Evolutionary conservation across 2,113 vertebrate species (phyloP).

Genomic region (Panurus biarmicus): DNA sequence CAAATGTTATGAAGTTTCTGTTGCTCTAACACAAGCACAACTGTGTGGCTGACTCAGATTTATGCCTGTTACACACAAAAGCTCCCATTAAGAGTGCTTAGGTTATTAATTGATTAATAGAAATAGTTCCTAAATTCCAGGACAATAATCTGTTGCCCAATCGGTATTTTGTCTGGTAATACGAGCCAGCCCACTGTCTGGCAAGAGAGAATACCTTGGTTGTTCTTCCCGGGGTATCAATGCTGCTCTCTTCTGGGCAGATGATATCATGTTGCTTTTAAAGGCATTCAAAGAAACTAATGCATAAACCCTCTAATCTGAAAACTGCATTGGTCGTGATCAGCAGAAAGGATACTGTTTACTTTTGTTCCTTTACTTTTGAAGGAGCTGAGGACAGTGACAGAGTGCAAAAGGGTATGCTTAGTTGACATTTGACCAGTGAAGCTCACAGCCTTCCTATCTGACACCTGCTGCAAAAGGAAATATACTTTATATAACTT

Average conservation of each 20-base stretch:
- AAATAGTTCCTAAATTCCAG: not conserved
- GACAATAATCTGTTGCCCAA: not conserved
- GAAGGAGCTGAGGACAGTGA: not conserved
- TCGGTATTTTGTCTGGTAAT: not conserved
- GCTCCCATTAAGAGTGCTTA: not conserved
- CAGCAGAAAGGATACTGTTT: not conserved
- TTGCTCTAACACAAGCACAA: not conserved
- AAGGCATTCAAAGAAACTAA: not conserved
- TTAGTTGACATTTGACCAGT: fast-evolving
- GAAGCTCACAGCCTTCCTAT: not conserved
- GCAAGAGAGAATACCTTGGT: not conserved
- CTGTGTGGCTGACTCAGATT: not conserved
- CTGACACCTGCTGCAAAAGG: not conserved
- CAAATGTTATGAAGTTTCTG: not conserved
- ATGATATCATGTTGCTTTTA: not conserved
- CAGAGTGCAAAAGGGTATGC: not conserved
- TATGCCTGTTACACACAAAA: not conserved
- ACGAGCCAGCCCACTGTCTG: not conserved
- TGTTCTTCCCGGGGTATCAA: not conserved
- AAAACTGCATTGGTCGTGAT: not conserved
- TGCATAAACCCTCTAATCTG: not conserved
- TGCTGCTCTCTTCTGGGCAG: slow-evolving; percentile 40
- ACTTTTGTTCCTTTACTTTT: not conserved
- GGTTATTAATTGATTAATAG: not conserved
- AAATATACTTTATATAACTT: not conserved